Evolutionary conservation across 2,888 invertebrate genomes (phyloP), one percentile per base, ranked within the genome.

Genomic region (Fabriciana adippe): DNA sequence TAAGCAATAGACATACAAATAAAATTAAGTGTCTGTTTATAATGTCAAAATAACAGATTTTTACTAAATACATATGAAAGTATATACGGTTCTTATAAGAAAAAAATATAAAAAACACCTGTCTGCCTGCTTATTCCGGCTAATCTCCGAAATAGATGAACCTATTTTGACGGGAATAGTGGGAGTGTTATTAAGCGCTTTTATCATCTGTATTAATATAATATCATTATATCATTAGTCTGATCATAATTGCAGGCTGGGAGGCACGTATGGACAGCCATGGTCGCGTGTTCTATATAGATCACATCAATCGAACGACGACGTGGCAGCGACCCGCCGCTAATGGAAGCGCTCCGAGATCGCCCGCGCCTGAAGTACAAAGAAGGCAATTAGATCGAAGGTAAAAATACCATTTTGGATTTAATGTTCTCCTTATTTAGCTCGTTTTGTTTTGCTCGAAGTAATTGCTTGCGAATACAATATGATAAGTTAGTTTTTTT

Each of bases 241-340:
- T 15, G 16, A 48, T 35, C 15, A 26, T 45, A 53, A 54, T 82
- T 91, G 16, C 92, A 95, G 98, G 98, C 35, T 99, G 99, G 99
- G 99, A 99, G 90, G 98, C 99, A 0, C 95, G 99, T 68, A 97
- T 99, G 93, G 99, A 99, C 86, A 97, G 97, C 76, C 98, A 99
- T 84, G 99, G 99, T 0, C 94, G 99, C 50, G 97, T 99, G 67
- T 99, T 99, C 87, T 99, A 99, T 89, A 98, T 99, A 69, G 99
- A 99, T 90, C 99, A 99, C 84, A 94, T 97, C n/a, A 98, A 98
- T 79, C 94, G 99, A 48, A 98, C 97, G 6, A 99, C 99, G 2
- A 98, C 99, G 41, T 99, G 99, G 99, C 97, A 97, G 80, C 93
- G 97, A 70, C 98, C 98, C 0, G 94, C 94, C 0, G 89, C 92